Conservation (phyloP, 2,113 vertebrate species). For the Sterrhoptilus dennistouni region DNA sequence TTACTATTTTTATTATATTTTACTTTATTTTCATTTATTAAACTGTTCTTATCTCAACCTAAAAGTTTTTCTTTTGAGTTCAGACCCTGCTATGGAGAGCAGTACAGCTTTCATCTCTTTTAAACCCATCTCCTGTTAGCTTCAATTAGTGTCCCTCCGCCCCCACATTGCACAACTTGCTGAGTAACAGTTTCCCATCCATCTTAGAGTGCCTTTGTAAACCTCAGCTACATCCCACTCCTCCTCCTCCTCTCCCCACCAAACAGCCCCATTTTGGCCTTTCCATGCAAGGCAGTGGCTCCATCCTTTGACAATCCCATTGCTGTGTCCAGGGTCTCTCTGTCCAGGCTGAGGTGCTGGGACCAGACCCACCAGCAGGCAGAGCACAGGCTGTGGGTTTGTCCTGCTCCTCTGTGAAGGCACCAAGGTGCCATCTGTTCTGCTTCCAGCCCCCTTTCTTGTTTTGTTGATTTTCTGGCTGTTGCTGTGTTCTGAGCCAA, state of each 20-base stretch:
- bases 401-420: fast-evolving
- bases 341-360: fast-evolving
- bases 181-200: background rate
- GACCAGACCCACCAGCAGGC: fast-evolving
- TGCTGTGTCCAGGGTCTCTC: fast-evolving
- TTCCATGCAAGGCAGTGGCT: background rate
- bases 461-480: background rate
- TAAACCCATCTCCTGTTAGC: background rate
- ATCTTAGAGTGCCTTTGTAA: background rate
- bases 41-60: background rate
- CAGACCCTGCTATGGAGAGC: background rate
- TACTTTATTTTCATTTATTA: background rate
- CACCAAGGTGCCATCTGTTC: background rate
- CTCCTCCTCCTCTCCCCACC: background rate
- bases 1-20: background rate
- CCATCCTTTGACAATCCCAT: background rate
- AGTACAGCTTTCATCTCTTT: background rate
- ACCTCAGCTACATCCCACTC: background rate
- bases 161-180: background rate
- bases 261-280: background rate
- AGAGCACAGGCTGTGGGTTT: background rate
- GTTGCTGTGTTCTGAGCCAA: background rate
- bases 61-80: background rate
- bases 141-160: background rate
- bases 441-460: background rate